Base-by-base conservation (phyloP, 2,797 vertebrate genomes). In the Mus minutoides region DNA sequence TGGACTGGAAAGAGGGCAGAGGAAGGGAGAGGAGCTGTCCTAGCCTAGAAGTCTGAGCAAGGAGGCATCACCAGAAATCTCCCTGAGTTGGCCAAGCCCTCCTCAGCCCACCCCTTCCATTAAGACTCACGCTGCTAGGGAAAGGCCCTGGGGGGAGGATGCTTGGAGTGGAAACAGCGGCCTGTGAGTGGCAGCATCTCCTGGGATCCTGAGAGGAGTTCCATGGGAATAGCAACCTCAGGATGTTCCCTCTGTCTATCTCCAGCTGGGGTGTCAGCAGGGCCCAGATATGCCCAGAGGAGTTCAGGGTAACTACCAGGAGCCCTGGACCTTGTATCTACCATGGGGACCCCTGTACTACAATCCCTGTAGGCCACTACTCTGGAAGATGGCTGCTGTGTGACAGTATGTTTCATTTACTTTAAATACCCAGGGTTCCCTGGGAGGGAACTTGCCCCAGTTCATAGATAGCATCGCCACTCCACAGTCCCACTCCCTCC, bases 131-230 rank as follows among this genome's bases (percentile, higher is more conserved):
- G 2, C 6, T 94, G 52, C 60, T 0, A 0, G 17, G 80, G 88
- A 85, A 94, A 13, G 0, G n/a, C 0, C 0, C 0, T 0, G 2
- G 24, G 88, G 88, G 89, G 94, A 97, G 14, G 58, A 95, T 40
- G 94, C 95, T 89, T 95, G 94, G 96, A 92, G 94, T 56, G 92
- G 93, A 96, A 96, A 96, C 90, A 52, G 91, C 22, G 37, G 95
- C 93, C 67, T 1, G 0, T 0, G 17, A 75, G 64, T 4, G 0
- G 37, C 13, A 1, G 49, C 4, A 3, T 58, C 60, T 5, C 24
- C 6, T 14, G n/a, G 40, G 24, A 1, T 26, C 31, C 60, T 1
- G 14, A 26, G 37, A 75, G 34, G 0, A 0, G 6, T 4, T 2
- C 56, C 11, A 29, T 31, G 14, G 21, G 6, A 43, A 69, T 49